Evolutionary conservation across 2,797 vertebrate genomes (phyloP), one percentile per base, ranked within the genome.

Genomic region (Bradypodion pumilum): DNA sequence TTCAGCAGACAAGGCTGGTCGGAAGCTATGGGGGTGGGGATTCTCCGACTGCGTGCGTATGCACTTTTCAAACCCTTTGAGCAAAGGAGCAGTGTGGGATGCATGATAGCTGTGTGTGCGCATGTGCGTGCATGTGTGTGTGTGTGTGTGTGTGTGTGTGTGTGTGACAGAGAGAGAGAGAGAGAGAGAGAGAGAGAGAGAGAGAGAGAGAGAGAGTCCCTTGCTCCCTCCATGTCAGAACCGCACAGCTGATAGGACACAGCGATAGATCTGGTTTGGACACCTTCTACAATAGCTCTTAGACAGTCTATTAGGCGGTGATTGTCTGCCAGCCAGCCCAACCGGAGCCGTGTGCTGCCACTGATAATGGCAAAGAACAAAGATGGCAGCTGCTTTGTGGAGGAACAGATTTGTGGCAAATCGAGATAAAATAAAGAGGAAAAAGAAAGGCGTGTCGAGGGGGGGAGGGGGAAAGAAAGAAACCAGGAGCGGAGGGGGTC

Each of bases 321-420:
- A 96, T 96, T 96, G 96, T 96, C 91, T 92, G 94, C 93, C 90
- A 76, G 88, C 91, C 92, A 82, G 95, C 93, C 91, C 82, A 69
- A 79, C 92, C 90, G 27, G 85, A 92, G 87, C 91, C 85, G 86
- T 89, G 91, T 83, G 83, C 92, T 68, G 87, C 94, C 90, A 86
- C 93, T 92, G 94, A 95, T 95, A 95, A 96, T 96, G 94, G 94
- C 85, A 87, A 81, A 79, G 93, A 92, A 94, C 95, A 96, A 95
- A 95, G 95, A 96, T 96, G 96, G 95, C 94, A 96, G 95, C 94
- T 95, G 95, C 94, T 92, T 93, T 91, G 95, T 89, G 81, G 89
- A 87, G 92, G 92, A 87, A 92, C 95, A 94, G 95, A 94, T 94
- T 89, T 93, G 95, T 95, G 94, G 95, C 93, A 94, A 93, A 94